Evolutionary conservation across 2,888 invertebrate species (phyloP), one percentile per base, ranked within the genome.

Genomic region (Xestoiulus laeticollis): DNA sequence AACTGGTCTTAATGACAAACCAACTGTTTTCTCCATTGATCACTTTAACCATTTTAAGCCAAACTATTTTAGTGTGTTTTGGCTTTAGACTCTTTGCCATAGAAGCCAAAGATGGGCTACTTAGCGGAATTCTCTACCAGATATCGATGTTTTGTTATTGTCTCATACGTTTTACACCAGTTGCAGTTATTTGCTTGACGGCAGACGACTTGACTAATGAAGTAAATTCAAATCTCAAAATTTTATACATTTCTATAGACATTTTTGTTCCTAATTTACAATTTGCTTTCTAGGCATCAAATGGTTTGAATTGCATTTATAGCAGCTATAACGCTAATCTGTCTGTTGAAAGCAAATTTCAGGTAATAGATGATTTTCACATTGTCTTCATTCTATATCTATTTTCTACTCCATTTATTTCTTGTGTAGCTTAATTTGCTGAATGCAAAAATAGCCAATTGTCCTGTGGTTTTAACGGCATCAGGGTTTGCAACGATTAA

Each of bases 401-500:
- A 68, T 26, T 0, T n/a, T n/a, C n/a, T n/a, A n/a, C n/a, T n/a
- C n/a, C 22, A 22, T 22, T 10, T 33, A 33, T 22, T 84, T 84
- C n/a, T 33, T 84, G 1, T 26, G 19, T 6, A 85, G 85, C 85
- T 85, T n/a, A 38, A 44, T 44, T 85, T 85, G n/a, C 38, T 85
- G 85, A 44, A 19, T 26, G 38, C n/a, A 4, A 85, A 43, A 26
- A 85, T 85, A 10, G 14, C 44, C 22, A 85, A 38, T 12, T 44
- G 85, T 14, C 38, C 38, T 1, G 85, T 85, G 16, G 85, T 44
- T n/a, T 22, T 85, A 22, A 85, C 85, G 22, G 38, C 44, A 8
- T 85, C 85, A 0, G 85, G 85, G 22, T 43, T 85, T 44, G 44
- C 85, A 26, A 43, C 85, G 14, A 43, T 85, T 22, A 85, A 85